Conservation (phyloP, 2,113 vertebrate genomes). For the Rhabdornis inornatus region DNA sequence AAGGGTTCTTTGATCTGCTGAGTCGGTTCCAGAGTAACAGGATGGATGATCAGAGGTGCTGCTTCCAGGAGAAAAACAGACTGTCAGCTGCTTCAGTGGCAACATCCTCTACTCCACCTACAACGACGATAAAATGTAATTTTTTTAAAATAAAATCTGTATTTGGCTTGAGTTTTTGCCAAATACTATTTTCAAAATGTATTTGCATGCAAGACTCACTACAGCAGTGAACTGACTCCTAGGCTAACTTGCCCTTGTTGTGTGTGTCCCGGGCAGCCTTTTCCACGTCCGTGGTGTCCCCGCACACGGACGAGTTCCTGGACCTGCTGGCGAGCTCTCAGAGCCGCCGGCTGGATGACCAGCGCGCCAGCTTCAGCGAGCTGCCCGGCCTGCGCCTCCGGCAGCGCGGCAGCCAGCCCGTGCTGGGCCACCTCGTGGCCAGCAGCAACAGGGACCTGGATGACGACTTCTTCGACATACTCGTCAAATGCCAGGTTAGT, state of each 20-base stretch:
- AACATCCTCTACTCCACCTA: conserved; percentile 71
- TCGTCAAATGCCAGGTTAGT: conserved; percentile 90
- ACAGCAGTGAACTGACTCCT: not conserved
- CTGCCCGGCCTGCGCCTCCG: conserved; percentile 84
- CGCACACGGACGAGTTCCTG: conserved; percentile 85
- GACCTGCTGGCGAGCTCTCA: conserved; percentile 89
- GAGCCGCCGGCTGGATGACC: conserved; percentile 84
- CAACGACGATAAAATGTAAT: conserved; percentile 81
- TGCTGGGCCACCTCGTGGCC: conserved; percentile 82
- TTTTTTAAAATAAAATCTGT: not conserved
- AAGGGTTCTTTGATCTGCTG: conserved; percentile 94
- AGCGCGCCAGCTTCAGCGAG: conserved; percentile 77
- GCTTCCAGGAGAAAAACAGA: conserved; percentile 76
- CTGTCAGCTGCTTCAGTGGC: conserved; percentile 48
- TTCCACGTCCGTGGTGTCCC: conserved; percentile 75
- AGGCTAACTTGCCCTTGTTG: not conserved
- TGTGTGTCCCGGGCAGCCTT: conserved; percentile 64
- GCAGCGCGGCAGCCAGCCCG: conserved; percentile 66
- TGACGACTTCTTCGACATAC: conserved; percentile 92
- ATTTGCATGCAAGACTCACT: not conserved
- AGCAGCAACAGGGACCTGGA: conserved; percentile 80
- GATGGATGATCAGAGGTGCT: conserved; percentile 95
- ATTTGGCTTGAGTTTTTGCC: not conserved
- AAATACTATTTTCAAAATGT: not conserved
- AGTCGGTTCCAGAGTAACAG: conserved; percentile 96